These are phyloP conservation scores for Opisthograptis luteolata DNA, from an alignment of 2,888 invertebrate species.

Conservation along the genomic window DNA sequence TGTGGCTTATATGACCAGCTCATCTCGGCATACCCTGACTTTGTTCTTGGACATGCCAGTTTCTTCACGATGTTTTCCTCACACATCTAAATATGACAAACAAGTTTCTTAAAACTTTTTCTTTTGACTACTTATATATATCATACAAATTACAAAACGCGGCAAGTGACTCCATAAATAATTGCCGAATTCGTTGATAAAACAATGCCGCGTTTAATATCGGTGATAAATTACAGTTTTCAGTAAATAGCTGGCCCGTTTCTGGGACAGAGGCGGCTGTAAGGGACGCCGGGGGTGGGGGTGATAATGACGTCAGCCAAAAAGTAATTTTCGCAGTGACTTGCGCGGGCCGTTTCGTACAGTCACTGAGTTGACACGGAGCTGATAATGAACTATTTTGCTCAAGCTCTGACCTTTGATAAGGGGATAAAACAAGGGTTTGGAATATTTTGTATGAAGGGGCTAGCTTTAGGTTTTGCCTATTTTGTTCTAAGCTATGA, in stretches of 20 bases:
- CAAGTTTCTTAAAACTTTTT: too few relatives aligned
- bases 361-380: conserved; percentile 46
- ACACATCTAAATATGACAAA: too few relatives aligned
- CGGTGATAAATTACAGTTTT: conserved; percentile 67
- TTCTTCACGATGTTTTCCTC: too few relatives aligned
- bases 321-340: conserved; percentile 70
- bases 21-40: too few relatives aligned
- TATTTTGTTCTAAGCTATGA: too few relatives aligned
- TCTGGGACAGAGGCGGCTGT: conserved; percentile 15
- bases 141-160: neutral
- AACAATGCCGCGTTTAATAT: conserved; percentile 62
- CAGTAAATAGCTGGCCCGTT: conserved; percentile 38
- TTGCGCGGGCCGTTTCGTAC: conserved; percentile 48
- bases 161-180: conserved; percentile 13
- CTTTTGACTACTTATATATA: too few relatives aligned
- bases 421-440: conserved; percentile 15
- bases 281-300: conserved; percentile 22
- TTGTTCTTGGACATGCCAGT: too few relatives aligned
- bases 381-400: conserved; percentile 56
- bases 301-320: conserved; percentile 66
- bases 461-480: too few relatives aligned
- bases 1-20: too few relatives aligned
- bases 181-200: conserved; percentile 24
- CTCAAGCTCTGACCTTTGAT: conserved; percentile 39
- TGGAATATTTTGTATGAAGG: neutral